These are phyloP conservation scores for Mythimna ferrago DNA, from an alignment of 2,888 invertebrate species.

Conservation along the genomic window DNA sequence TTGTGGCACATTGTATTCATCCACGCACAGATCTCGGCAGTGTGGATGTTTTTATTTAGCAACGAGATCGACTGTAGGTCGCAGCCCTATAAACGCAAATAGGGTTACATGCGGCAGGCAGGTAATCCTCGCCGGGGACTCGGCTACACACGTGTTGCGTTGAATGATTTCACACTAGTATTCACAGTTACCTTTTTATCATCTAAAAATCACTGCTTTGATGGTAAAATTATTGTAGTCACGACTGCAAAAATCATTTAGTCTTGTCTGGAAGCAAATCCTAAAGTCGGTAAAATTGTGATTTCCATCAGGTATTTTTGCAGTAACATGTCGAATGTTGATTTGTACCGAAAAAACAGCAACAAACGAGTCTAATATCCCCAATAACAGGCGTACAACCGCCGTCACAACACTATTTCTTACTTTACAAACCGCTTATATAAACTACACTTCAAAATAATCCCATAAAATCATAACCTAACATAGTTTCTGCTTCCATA, in stretches of 20 bases:
- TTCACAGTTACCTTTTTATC: background rate
- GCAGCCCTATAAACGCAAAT: constrained; percentile 16
- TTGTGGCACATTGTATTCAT: too few species aligned
- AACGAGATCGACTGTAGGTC: background rate
- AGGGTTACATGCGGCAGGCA: constrained; percentile 32
- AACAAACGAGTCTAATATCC: too few species aligned
- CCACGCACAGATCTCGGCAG: too few species aligned
- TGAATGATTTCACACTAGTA: constrained; percentile 22
- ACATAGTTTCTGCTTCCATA: constrained; percentile 40
- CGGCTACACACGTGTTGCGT: constrained; percentile 51
- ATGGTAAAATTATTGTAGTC: background rate
- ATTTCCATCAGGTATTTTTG: background rate
- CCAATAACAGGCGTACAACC: background rate
- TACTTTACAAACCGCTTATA: background rate
- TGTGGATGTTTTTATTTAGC: background rate
- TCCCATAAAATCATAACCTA: constrained; percentile 13
- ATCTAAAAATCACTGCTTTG: background rate
- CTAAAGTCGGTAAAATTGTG: background rate
- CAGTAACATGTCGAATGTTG: background rate
- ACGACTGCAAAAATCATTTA: too few species aligned
- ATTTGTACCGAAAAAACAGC: too few species aligned
- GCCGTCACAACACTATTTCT: background rate
- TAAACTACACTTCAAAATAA: constrained; percentile 24
- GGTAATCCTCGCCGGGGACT: constrained; percentile 21
- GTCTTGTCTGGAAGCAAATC: too few species aligned